Evolutionary conservation across 2,113 vertebrate genomes (phyloP).

Genomic region (Serinus canaria): DNA sequence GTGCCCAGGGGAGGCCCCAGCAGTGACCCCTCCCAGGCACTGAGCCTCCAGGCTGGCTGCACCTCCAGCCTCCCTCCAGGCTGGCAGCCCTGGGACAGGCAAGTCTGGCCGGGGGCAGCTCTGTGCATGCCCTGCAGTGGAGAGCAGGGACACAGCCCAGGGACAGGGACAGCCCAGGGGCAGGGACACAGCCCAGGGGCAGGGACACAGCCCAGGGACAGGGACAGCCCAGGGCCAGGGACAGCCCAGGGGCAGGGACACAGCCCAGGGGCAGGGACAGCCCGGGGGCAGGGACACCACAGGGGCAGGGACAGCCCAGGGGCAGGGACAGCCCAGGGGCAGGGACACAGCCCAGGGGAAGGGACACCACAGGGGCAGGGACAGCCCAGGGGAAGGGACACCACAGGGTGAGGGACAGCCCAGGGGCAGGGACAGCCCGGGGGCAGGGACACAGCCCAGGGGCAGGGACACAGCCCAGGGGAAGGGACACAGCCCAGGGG

Average conservation of each 20-base stretch:
- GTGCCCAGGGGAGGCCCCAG: no score
- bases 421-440: not conserved
- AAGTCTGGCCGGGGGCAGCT: not conserved
- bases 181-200: not conserved
- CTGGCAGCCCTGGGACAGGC: not conserved
- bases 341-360: no score
- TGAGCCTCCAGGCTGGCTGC: not conserved
- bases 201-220: not conserved
- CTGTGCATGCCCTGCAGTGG: rapidly evolving
- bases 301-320: not conserved
- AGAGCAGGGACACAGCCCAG: not conserved
- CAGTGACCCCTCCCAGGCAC: rapidly evolving
- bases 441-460: not conserved
- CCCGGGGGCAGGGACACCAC: not conserved
- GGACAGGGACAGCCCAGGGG: not conserved
- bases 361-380: not conserved
- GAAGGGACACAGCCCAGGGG: not conserved
- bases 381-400: not conserved
- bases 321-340: not conserved
- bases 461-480: no score
- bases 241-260: not conserved
- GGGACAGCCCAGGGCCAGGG: not conserved
- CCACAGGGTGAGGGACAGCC: not conserved
- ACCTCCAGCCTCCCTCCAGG: not conserved
- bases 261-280: not conserved